Base-by-base conservation (phyloP, 2,113 vertebrate species). In the Corythaeola cristata region DNA sequence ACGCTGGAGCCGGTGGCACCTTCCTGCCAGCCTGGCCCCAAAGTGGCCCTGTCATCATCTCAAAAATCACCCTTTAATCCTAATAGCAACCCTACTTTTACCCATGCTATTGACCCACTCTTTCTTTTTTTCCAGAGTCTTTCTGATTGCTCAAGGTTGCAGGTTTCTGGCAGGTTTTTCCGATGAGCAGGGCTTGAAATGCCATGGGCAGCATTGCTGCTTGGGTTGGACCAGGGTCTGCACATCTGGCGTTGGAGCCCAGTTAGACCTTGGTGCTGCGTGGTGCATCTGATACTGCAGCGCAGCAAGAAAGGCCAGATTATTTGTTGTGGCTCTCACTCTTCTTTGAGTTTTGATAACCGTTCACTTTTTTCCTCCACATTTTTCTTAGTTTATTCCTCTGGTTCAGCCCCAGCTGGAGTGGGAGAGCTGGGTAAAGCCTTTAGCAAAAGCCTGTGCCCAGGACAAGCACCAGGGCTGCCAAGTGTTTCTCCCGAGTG, bases 211-310 rank as follows among this genome's bases (percentile, higher is more conserved):
- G 52, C 44, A 8, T 1, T 3, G 21, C 16, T 1, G 1, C 28
- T 53, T 45, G 63, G 32, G n/a, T n/a, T 71, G 45, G 32, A 56
- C 18, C 39, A 45, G 13, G 39, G 19, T 49, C 28, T 39, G 35
- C 13, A 2, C 53, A 17, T 18, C 78, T 20, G 6, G 0, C 0
- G 0, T 15, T 41, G 66, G 35, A 68, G 47, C 28, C 72, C 18
- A 2, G 17, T 23, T 17, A 68, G 41, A 78, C 15, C 17, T 14
- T 13, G 21, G 49, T 91, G 82, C 60, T 33, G 11, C 0, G 2
- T 28, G 12, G 2, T 26, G 18, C 18, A 17, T 39, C 72, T 1
- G 2, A 27, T 33, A 20, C 59, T 32, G 30, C 37, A 53, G 20
- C 27, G 47, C 0, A 1, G 44, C 9, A 22, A 52, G 44, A 41